Evolutionary conservation across 2,888 invertebrate species (phyloP).

Genomic region (Diadromus collaris): DNA sequence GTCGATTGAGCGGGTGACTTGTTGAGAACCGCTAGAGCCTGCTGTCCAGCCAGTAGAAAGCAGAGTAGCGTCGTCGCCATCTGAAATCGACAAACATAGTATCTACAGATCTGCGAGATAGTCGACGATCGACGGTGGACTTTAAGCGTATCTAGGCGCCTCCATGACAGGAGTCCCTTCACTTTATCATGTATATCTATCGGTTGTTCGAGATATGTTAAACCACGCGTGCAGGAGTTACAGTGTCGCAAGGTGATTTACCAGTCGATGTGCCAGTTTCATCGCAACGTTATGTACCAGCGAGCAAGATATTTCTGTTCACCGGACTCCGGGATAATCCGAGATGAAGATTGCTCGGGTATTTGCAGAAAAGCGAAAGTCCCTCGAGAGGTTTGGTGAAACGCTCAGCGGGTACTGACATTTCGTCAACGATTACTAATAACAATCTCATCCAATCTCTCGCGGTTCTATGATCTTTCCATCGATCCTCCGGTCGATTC

Average conservation of each 20-base stretch:
- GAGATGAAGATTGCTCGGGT: constrained; percentile 36
- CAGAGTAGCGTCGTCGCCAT: constrained; percentile 69
- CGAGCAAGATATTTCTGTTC: constrained; percentile 20
- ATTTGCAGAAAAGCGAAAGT: constrained; percentile 46
- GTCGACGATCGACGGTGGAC: neutral
- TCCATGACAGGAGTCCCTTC: constrained; percentile 39
- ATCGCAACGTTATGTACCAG: neutral
- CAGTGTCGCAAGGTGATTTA: constrained; percentile 43
- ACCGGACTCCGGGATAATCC: constrained; percentile 21
- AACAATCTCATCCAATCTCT: constrained; percentile 25
- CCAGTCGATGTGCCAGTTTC: constrained; percentile 41
- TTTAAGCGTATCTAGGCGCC: constrained; percentile 17
- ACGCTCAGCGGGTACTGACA: constrained; percentile 2
- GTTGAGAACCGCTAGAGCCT: constrained; percentile 74
- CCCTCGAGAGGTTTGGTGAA: constrained; percentile 2
- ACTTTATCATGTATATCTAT: constrained; percentile 35
- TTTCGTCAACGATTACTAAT: constrained; percentile 34
- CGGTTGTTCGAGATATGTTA: constrained; percentile 28
- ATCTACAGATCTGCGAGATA: constrained; percentile 10
- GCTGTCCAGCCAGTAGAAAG: constrained; percentile 70
- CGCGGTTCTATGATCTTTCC: neutral
- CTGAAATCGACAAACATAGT: constrained; percentile 71
- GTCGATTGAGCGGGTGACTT: constrained; percentile 65
- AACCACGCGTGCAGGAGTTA: constrained; percentile 12
- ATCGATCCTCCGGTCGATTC: neutral